Evolutionary conservation across 2,888 invertebrate species (phyloP).

Genomic region (Patella caerulea): DNA sequence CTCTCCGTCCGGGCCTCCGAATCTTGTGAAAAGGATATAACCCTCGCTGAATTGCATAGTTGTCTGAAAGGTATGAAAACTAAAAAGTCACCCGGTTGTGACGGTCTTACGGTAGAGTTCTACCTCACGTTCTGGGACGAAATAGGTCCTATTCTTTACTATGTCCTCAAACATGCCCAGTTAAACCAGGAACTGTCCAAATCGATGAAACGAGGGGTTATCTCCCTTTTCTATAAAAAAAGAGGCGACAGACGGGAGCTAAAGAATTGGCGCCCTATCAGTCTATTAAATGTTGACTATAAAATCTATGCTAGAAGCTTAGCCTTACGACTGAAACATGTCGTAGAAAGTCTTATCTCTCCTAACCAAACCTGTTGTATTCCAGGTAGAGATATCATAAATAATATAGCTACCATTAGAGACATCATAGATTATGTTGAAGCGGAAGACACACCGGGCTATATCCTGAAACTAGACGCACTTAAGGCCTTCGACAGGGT

Average conservation of each 20-base stretch:
- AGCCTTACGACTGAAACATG: constrained; percentile 31
- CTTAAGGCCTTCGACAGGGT: constrained; percentile 49
- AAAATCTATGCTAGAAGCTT: constrained; percentile 43
- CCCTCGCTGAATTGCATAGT: constrained; percentile 3
- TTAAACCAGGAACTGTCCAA: constrained; percentile 21
- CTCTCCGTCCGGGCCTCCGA: background rate
- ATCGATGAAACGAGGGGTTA: constrained; percentile 22
- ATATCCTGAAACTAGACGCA: constrained; percentile 43
- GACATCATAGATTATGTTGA: constrained; percentile 40
- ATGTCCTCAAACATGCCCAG: constrained; percentile 25
- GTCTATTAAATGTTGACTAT: constrained; percentile 41
- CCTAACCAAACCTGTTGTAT: constrained; percentile 43
- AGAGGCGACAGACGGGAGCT: constrained; percentile 25
- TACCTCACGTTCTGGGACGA: constrained; percentile 30
- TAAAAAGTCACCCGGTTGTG: constrained; percentile 39
- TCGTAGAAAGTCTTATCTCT: constrained; percentile 34
- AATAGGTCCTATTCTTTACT: constrained; percentile 25
- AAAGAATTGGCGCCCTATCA: constrained; percentile 46
- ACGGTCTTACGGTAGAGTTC: constrained; percentile 41
- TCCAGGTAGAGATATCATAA: constrained; percentile 40
- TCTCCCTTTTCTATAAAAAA: constrained; percentile 43
- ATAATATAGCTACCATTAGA: constrained; percentile 40
- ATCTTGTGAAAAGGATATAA: constrained; percentile 2
- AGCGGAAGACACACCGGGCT: constrained; percentile 33
- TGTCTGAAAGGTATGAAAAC: constrained; percentile 30